Percentiles rank a stretch among this genome's conserved stretches.
Conservation (phyloP, 2,888 invertebrate genomes). For the Eucera pruinosa region DNA sequence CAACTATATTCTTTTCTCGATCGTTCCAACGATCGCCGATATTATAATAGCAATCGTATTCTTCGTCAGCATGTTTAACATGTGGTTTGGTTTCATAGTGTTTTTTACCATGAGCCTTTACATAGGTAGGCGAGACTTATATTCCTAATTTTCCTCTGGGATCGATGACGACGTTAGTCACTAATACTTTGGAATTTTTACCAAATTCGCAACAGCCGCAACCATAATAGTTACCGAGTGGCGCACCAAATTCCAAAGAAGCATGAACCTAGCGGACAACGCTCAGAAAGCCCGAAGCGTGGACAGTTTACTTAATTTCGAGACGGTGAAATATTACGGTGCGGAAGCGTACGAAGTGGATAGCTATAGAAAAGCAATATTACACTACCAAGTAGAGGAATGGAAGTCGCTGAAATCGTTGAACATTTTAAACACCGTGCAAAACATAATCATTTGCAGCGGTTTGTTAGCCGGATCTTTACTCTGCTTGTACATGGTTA, state of each 20-base stretch:
- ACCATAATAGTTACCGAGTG: slow-evolving; percentile 98
- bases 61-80: slow-evolving; percentile 94
- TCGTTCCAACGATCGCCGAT: slow-evolving; percentile 96
- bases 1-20: slow-evolving; percentile 96
- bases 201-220: slow-evolving; percentile 86
- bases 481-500: slow-evolving; percentile 94
- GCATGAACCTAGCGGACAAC: slow-evolving; percentile 98
- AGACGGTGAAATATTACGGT: slow-evolving; percentile 99
- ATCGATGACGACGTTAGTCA: neutral
- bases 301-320: slow-evolving; percentile 98
- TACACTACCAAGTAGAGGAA: slow-evolving; percentile 95
- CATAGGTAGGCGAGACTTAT: slow-evolving; percentile 92
- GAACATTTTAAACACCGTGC: slow-evolving; percentile 95
- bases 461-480: slow-evolving; percentile 95
- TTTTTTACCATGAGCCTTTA: slow-evolving; percentile 97
- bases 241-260: slow-evolving; percentile 97
- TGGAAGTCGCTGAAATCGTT: slow-evolving; percentile 94
- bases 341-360: slow-evolving; percentile 96
- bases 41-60: slow-evolving; percentile 95
- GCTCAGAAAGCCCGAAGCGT: slow-evolving; percentile 96
- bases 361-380: slow-evolving; percentile 93
- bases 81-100: slow-evolving; percentile 97
- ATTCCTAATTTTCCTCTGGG: too few relatives aligned
- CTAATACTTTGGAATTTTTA: neutral
- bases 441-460: slow-evolving; percentile 94